phyloP scores from a whole-genome alignment of 2,888 invertebrate genomes.

The Nasonia oneida region DNA sequence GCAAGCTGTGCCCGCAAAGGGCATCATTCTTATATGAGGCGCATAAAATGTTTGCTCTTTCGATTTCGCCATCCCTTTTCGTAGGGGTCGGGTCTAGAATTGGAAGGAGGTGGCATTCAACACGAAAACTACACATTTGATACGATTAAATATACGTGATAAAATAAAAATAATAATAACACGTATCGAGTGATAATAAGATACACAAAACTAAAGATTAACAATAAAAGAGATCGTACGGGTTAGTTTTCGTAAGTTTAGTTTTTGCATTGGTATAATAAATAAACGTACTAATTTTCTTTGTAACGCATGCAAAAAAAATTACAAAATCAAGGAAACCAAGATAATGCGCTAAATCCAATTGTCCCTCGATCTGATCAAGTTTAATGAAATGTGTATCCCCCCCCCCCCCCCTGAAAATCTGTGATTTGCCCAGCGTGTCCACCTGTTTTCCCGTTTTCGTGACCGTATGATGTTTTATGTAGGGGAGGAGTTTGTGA shows the following conservation, averaged over 20 bases:
- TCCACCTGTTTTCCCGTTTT: not conserved
- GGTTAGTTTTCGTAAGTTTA: not conserved
- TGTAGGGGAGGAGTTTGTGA: not conserved
- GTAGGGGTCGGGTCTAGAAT: constrained; percentile 77
- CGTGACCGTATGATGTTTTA: not conserved
- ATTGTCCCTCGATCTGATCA: not conserved
- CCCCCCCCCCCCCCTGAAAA: not conserved
- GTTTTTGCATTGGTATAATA: not conserved
- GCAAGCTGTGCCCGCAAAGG: constrained; percentile 8
- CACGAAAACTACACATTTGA: constrained; percentile 75
- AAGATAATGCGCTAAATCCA: not conserved
- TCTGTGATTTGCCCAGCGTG: not conserved
- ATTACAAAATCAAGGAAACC: not conserved
- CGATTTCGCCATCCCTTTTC: constrained; percentile 77
- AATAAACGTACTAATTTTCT: not conserved
- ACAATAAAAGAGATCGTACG: not conserved
- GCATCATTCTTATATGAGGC: constrained; percentile 36
- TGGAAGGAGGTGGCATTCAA: constrained; percentile 74
- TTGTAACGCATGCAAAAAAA: not conserved
- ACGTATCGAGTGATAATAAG: constrained; percentile 50
- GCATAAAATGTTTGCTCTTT: constrained; percentile 44
- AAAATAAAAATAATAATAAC: constrained; percentile 41
- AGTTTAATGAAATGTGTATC: not conserved
- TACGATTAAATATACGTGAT: constrained; percentile 61
- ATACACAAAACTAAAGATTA: constrained; percentile 34